A percentile compares a stretch with the other conserved stretches of the same genome.
Evolutionary conservation across 2,888 invertebrate genomes (phyloP).

Genomic region (Rhagium mordax): DNA sequence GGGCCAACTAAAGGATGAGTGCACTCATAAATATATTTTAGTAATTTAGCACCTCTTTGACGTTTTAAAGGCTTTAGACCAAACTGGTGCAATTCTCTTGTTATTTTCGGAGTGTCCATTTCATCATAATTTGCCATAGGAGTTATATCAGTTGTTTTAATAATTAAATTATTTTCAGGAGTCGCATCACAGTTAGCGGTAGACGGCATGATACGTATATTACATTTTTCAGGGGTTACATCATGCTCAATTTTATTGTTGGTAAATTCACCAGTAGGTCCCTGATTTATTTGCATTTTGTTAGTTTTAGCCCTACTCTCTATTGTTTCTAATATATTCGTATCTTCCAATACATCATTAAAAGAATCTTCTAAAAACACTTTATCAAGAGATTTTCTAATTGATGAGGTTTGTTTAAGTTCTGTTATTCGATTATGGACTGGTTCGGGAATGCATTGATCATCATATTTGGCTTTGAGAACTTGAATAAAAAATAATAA

Average conservation of each 20-base stretch:
- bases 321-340: neutral
- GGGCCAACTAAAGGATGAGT: slow-evolving; percentile 76
- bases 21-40: slow-evolving; percentile 79
- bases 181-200: slow-evolving; percentile 30
- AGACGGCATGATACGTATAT: neutral
- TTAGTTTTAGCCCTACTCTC: neutral
- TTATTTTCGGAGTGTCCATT: slow-evolving; percentile 75
- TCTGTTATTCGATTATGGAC: slow-evolving; percentile 24
- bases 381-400: neutral
- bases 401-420: neutral
- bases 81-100: slow-evolving; percentile 75
- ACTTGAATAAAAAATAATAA: neutral
- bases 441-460: neutral
- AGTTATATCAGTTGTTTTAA: slow-evolving; percentile 74
- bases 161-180: slow-evolving; percentile 63
- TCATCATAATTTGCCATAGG: slow-evolving; percentile 75
- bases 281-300: neutral
- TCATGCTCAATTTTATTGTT: neutral
- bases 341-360: slow-evolving; percentile 31
- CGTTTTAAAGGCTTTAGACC: slow-evolving; percentile 80
- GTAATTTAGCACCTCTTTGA: slow-evolving; percentile 73
- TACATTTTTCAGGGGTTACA: slow-evolving; percentile 18
- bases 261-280: neutral
- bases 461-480: slow-evolving; percentile 31
- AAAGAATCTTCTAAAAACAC: slow-evolving; percentile 37